Base-by-base conservation (phyloP, 1,140 invertebrate species). In the Halotydeus destructor region DNA sequence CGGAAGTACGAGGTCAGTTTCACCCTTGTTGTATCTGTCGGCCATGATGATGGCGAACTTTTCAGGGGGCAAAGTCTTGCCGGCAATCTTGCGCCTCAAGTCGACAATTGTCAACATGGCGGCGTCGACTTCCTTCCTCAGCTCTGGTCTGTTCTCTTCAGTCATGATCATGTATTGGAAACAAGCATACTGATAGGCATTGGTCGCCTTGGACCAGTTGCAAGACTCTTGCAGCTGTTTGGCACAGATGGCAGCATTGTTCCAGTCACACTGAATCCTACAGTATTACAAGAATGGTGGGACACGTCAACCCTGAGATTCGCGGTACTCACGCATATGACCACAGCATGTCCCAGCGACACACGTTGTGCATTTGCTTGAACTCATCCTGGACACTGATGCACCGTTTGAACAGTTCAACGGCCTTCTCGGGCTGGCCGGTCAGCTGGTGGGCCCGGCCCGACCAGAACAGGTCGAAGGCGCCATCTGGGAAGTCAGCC, bases 261-360 rank as follows among this genome's bases (percentile, higher is more conserved):
- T 60, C 79, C 79, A 85, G 38, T 66, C 60, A 43, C 61, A 54
- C 46, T 61, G 59, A 38, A 64, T 65, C 38, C 63, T 65, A 44
- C n/a, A 4, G 24, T 8, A 35, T 35, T 8, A 9, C 6, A 9
- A 35, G 6, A 35, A 35, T 14, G 21, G 21, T 35, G 8, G 21
- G 33, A 8, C 8, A 30, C 14, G 8, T 44, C n/a, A n/a, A n/a
- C 14, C 9, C 22, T 18, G 22, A 39, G 19, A n/a, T 14, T 8
- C n/a, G n/a, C n/a, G n/a, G n/a, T n/a, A 61, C 62, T 60, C 60
- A 78, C 74, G 74, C 72, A 54, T 84, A 69, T 6, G 78, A 71
- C 84, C 85, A 94, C 65, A 88, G 73, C 19, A 93, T 62, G 60
- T 96, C 88, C 89, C 88, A 96, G 58, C 75, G 89, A 57, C 84